Evolutionary conservation across 2,113 vertebrate genomes (phyloP), one percentile per base, ranked within the genome.

Genomic region (Osmerus eperlanus): DNA sequence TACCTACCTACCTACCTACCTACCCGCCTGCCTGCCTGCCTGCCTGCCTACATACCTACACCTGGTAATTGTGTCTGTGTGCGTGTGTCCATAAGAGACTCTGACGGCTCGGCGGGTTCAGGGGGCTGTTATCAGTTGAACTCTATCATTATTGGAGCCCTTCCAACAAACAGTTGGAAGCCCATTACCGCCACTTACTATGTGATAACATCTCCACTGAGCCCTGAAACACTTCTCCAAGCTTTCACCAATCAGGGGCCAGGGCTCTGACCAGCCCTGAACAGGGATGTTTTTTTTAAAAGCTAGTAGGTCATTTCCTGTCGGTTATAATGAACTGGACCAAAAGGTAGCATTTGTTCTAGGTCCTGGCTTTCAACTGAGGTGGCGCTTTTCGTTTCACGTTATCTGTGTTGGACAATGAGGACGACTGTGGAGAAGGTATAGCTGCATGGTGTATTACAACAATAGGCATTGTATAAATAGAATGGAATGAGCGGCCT

Each of bases 141-240:
- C 89, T 91, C 86, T 87, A 85, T 89, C 90, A 91, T 93, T 91
- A 91, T 71, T 74, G 68, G 73, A 89, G 78, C 81, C 85, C 86
- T 90, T 91, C 87, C 91, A 89, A 86, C 85, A 93, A 92, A 91
- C 89, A 89, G 83, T 87, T 90, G 86, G 85, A 91, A 91, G 87
- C 84, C 90, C 87, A 92, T 92, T 91, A 90, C 85, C 86, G 84
- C 89, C 85, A 89, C 90, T 90, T 90, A 87, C 85, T 77, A 71
- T 85, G 84, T 87, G 90, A 92, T 91, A 92, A 88, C 89, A 91
- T 92, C 89, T 67, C 78, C 82, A 84, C 87, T 89, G 85, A 90
- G 86, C 85, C 87, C 86, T 88, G 81, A 88, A 89, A 91, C 84
- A 84, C 91, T 84, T 87, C 85, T 74, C 70, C 80, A 85, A 88